A percentile compares a stretch with the other conserved stretches of the same genome.
phyloP scores from a whole-genome alignment of 2,888 invertebrate species.

The Alloplasta piceator region DNA sequence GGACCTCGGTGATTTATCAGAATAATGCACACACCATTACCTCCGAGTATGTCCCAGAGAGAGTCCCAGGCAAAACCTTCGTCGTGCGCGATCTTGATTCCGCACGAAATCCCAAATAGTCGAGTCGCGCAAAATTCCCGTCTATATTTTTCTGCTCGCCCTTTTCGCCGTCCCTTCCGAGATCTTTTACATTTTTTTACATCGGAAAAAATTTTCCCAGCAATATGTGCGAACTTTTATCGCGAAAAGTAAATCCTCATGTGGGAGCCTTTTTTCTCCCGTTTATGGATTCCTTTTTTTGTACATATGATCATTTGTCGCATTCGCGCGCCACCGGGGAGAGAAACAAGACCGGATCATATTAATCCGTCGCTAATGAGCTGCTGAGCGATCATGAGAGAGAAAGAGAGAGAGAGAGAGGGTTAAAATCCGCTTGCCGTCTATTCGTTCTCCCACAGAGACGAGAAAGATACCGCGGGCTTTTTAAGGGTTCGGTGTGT shows the following conservation, averaged over 20 bases:
- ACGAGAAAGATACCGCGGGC: constrained; percentile 47
- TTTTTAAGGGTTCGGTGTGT: constrained; percentile 39
- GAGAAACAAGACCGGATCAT: constrained; percentile 74
- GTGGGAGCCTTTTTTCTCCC: background rate
- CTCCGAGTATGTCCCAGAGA: constrained; percentile 76
- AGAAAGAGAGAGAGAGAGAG: constrained; percentile 39
- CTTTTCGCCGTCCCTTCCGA: constrained; percentile 15
- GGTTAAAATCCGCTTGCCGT: constrained; percentile 56
- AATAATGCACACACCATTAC: constrained; percentile 83
- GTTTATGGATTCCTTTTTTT: background rate
- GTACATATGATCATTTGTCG: constrained; percentile 73
- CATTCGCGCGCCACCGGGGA: constrained; percentile 57
- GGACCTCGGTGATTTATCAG: constrained; percentile 81
- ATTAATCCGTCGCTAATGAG: constrained; percentile 82
- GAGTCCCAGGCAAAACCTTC: constrained; percentile 74
- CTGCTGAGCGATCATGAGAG: constrained; percentile 50
- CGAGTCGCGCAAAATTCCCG: constrained; percentile 53
- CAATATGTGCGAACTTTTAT: constrained; percentile 31
- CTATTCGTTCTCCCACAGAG: constrained; percentile 57
- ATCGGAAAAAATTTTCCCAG: constrained; percentile 5
- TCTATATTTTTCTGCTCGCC: constrained; percentile 64
- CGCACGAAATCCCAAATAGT: constrained; percentile 74
- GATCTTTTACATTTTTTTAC: constrained; percentile 12
- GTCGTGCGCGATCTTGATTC: constrained; percentile 77
- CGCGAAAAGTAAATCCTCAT: background rate